Evolutionary conservation across 2,888 invertebrate species (phyloP).

Genomic region (Scaptomyza polygonia): DNA sequence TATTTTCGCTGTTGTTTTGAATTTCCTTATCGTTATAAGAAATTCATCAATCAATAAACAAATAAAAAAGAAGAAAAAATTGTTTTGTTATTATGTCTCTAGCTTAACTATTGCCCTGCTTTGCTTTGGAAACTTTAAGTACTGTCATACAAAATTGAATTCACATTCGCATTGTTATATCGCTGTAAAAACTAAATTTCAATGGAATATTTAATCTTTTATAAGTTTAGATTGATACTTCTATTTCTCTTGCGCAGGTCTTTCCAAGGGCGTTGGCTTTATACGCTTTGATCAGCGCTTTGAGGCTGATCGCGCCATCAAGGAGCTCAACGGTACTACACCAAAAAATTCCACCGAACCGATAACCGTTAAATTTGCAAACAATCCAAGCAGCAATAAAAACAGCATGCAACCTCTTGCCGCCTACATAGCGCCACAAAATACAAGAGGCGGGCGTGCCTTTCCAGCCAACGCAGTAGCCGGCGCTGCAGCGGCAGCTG

Average conservation of each 20-base stretch:
- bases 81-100: no score
- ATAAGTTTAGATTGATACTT: background rate
- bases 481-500: conserved; percentile 82
- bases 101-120: conserved; percentile 9
- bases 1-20: no score
- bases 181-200: conserved; percentile 15
- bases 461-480: conserved; percentile 90
- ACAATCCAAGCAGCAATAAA: conserved; percentile 95
- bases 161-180: conserved; percentile 20
- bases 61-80: no score
- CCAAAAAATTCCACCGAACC: conserved; percentile 95
- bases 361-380: conserved; percentile 97
- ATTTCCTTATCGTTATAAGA: no score
- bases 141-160: conserved; percentile 7
- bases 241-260: conserved; percentile 85
- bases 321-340: conserved; percentile 95
- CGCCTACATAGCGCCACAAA: conserved; percentile 92
- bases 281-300: conserved; percentile 96
- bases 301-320: conserved; percentile 96
- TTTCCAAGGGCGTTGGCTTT: conserved; percentile 97
- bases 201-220: background rate
- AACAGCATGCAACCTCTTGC: conserved; percentile 92
- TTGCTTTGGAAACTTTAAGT: conserved; percentile 3
- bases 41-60: no score
- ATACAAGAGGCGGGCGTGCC: conserved; percentile 88